Percentiles rank a stretch among this genome's conserved stretches.
Evolutionary conservation across 1,140 invertebrate genomes (phyloP).

Genomic region (Halesus radiatus): DNA sequence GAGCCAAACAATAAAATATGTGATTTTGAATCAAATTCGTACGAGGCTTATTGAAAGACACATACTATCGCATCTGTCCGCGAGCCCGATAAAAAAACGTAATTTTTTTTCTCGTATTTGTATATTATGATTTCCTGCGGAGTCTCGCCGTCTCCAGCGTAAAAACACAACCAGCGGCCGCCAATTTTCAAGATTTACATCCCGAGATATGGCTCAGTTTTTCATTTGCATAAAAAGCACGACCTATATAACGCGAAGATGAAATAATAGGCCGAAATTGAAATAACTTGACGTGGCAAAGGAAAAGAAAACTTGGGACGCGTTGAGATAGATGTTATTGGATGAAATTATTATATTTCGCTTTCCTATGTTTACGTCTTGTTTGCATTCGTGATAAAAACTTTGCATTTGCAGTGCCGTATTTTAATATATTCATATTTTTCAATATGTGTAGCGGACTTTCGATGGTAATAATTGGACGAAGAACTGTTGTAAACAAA

Average conservation of each 20-base stretch:
- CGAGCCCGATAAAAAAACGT: too few species aligned
- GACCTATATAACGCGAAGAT: conserved; percentile 13
- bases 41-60: too few species aligned
- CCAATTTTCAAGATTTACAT: conserved; percentile 28
- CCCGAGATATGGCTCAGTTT: conserved; percentile 6
- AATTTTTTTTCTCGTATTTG: too few species aligned
- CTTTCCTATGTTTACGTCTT: neutral
- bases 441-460: too few species aligned
- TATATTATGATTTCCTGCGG: too few species aligned
- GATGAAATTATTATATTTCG: neutral
- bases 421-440: neutral
- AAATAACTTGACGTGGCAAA: conserved; percentile 4
- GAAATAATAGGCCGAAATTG: neutral
- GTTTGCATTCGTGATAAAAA: neutral
- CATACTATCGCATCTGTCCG: too few species aligned
- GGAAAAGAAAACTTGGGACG: neutral
- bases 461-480: too few species aligned
- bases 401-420: neutral
- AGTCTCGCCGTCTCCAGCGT: neutral
- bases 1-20: too few species aligned
- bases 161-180: conserved; percentile 11
- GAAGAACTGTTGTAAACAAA: too few species aligned
- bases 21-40: too few species aligned
- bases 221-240: conserved; percentile 27
- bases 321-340: neutral